Evolutionary conservation across 2,797 vertebrate genomes (phyloP).

Genomic region (Xyrichtys novacula): DNA sequence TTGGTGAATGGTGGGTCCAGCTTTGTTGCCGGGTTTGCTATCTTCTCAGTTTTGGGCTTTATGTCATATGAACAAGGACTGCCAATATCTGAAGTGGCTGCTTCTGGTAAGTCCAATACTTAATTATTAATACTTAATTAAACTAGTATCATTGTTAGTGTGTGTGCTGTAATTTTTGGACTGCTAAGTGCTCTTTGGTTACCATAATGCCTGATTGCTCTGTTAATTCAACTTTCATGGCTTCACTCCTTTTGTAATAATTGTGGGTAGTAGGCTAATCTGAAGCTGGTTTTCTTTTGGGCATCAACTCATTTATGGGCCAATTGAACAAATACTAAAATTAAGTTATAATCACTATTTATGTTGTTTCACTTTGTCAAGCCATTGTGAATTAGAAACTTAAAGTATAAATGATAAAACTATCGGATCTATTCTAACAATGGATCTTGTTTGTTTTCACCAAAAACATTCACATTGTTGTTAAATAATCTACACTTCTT

Average conservation of each 20-base stretch:
- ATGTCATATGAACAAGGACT: constrained; percentile 82
- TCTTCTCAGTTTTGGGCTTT: constrained; percentile 81
- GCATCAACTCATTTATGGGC: too few relatives aligned
- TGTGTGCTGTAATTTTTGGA: not conserved
- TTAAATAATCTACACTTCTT: not conserved
- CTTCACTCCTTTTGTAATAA: too few relatives aligned
- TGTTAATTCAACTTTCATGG: too few relatives aligned
- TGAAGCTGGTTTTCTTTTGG: too few relatives aligned
- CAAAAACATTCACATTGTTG: too few relatives aligned
- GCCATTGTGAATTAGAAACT: not conserved
- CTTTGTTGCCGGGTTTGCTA: constrained; percentile 82
- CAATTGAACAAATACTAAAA: too few relatives aligned
- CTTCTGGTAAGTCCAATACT: constrained; percentile 66
- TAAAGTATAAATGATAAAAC: not conserved
- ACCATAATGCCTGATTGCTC: not conserved
- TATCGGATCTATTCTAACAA: not conserved
- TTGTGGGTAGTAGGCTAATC: too few relatives aligned
- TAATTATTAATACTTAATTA: not conserved
- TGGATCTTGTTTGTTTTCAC: not conserved
- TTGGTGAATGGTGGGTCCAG: constrained; percentile 79
- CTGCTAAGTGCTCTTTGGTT: not conserved
- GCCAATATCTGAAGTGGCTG: constrained; percentile 80
- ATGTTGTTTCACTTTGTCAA: not conserved
- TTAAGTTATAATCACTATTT: too few relatives aligned
- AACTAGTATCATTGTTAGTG: not conserved